These are phyloP conservation scores for Megaustenia siamemsis DNA, from an alignment of 2,888 invertebrate genomes.

Conservation along the genomic window DNA sequence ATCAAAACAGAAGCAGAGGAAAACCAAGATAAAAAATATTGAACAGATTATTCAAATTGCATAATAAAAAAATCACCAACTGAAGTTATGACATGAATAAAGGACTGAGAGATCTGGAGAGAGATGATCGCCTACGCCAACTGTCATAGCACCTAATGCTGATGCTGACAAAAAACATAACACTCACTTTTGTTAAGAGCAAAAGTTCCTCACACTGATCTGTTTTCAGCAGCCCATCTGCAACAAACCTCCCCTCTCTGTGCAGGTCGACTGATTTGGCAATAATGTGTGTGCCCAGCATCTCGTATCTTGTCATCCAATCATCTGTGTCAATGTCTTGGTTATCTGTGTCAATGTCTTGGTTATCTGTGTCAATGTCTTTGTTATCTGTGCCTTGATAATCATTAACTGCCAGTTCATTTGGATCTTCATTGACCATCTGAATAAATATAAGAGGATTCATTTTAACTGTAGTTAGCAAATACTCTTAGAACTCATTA, in stretches of 20 bases:
- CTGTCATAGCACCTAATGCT: too few species aligned
- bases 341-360: not conserved
- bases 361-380: not conserved
- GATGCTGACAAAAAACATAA: not conserved
- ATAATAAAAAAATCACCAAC: too few species aligned
- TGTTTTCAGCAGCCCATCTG: conserved; percentile 70
- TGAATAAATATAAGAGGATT: not conserved
- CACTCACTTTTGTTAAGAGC: conserved; percentile 70
- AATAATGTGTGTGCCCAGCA: conserved; percentile 54
- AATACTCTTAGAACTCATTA: too few species aligned
- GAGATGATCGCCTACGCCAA: too few species aligned
- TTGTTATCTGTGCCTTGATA: not conserved
- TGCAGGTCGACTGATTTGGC: conserved; percentile 53
- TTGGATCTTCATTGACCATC: conserved; percentile 9
- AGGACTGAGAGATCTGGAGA: too few species aligned
- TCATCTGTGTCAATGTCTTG: conserved; percentile 24
- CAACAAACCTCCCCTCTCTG: conserved; percentile 68
- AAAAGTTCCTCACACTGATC: conserved; percentile 75
- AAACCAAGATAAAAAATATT: too few species aligned
- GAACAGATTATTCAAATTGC: too few species aligned
- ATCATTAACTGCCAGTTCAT: not conserved
- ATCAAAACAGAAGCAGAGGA: too few species aligned
- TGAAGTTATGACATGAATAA: too few species aligned
- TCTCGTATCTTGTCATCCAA: conserved; percentile 56
- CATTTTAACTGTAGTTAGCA: too few species aligned